Conservation (phyloP, 2,797 vertebrate species). For the Lates japonicus region DNA sequence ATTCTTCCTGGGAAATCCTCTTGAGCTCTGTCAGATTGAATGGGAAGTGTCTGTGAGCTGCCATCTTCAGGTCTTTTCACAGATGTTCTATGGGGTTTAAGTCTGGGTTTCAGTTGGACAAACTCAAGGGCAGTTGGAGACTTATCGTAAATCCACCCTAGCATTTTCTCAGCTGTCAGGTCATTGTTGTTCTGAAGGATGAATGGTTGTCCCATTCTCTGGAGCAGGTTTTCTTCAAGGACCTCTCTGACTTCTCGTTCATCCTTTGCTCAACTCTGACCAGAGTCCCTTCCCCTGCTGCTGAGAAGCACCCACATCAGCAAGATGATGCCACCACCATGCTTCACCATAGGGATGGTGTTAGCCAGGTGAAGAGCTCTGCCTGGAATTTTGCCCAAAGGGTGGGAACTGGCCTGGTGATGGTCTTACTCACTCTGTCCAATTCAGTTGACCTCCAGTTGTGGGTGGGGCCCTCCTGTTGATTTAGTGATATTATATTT, state of each 20-base stretch:
- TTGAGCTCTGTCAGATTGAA: neutral
- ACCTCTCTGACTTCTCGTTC: neutral
- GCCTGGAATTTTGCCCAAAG: neutral
- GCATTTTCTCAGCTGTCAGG: no score
- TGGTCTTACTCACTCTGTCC: no score
- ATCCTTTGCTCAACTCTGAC: neutral
- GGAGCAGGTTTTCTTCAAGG: neutral
- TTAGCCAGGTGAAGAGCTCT: neutral
- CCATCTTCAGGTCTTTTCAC: conserved; percentile 3
- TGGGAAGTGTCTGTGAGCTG: neutral
- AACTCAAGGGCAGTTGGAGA: neutral
- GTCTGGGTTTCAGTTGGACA: neutral
- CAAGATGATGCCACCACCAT: neutral
- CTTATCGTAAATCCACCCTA: no score
- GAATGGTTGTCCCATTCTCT: neutral
- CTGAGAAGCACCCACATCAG: conserved; percentile 1
- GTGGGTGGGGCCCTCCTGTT: no score
- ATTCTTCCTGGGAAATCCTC: neutral
- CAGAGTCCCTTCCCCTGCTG: neutral
- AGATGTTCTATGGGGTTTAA: neutral
- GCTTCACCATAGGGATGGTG: neutral
- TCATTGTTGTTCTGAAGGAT: neutral
- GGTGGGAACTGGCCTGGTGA: neutral
- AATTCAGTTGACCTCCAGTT: no score
- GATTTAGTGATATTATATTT: no score